Conservation (phyloP, 2,888 invertebrate genomes). For the Pelosia muscerda region DNA sequence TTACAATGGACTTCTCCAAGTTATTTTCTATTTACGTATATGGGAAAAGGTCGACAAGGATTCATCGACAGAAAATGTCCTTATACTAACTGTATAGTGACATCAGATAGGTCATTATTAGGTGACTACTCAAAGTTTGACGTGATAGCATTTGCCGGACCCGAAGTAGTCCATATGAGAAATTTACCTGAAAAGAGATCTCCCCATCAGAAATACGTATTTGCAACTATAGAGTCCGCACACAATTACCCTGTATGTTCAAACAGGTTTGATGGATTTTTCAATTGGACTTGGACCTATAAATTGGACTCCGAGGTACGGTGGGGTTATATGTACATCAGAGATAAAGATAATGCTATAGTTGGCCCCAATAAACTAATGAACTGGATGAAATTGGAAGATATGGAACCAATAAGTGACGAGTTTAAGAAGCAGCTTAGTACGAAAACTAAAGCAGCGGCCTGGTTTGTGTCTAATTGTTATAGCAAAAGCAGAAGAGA, state of each 20-base stretch:
- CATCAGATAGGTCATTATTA: constrained; percentile 54
- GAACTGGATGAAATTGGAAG: constrained; percentile 58
- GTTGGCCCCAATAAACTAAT: constrained; percentile 63
- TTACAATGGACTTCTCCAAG: constrained; percentile 61
- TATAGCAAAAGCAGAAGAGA: constrained; percentile 51
- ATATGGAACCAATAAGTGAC: constrained; percentile 60
- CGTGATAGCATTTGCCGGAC: constrained; percentile 67
- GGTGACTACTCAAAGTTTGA: constrained; percentile 65
- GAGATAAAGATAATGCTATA: constrained; percentile 51
- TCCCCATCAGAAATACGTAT: constrained; percentile 67
- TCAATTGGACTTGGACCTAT: constrained; percentile 77
- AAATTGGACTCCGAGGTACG: constrained; percentile 66
- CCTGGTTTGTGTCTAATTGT: constrained; percentile 67
- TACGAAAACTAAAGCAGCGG: constrained; percentile 59
- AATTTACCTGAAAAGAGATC: constrained; percentile 54
- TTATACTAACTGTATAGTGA: constrained; percentile 70
- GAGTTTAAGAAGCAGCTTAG: constrained; percentile 48
- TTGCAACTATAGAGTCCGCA: constrained; percentile 68
- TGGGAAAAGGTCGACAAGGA: constrained; percentile 54
- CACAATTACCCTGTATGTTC: constrained; percentile 61
- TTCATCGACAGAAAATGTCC: constrained; percentile 64
- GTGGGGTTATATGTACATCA: constrained; percentile 63
- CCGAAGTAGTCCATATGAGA: constrained; percentile 51
- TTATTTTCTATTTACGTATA: constrained; percentile 58
- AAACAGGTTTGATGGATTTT: constrained; percentile 58